Base-by-base conservation (phyloP, 2,888 invertebrate genomes). In the Idaea dimidiata region DNA sequence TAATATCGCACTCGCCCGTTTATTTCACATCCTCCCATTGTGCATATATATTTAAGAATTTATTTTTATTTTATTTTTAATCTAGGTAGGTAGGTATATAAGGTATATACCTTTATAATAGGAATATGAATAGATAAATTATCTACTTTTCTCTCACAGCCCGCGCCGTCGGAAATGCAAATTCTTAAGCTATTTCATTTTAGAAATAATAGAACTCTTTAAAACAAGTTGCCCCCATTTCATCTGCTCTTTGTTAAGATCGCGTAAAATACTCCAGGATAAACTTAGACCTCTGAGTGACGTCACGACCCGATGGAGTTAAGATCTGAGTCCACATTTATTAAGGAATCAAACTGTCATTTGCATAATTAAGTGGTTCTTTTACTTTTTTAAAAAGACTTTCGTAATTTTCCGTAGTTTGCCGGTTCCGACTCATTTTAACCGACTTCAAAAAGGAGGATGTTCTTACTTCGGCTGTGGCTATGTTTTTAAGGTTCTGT, bases 151-250 rank as follows among this genome's bases (percentile, higher is more conserved):
- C 8, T 43, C 43, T 43, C 8, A 43, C n/a, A n/a, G n/a, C n/a
- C n/a, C n/a, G n/a, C n/a, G n/a, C 43, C 43, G 14, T 14, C 32
- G 24, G 59, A 32, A 56, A 62, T 60, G 17, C 6, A 14, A 31
- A 56, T 14, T 18, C 17, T 54, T 43, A n/a, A 54, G 31, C 58
- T 33, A 59, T 53, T 43, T 53, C 24, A 54, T 64, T 33, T 17
- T 58, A 54, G 57, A 58, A 58, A 43, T 58, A 5, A 59, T 57
- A 54, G 57, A 31, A 54, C 10, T 57, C 43, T 43, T 43, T 14
- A 43, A 7, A 7, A 43, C 8, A 43, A 43, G 43, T 6, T 43
- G 7, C 43, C 10, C 43, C 14, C 43, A 43, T 43, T 43, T 43
- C 43, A 14, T 43, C n/a, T 10, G 43, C 8, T 7, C 43, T 14